A percentile compares a stretch with the other conserved stretches of the same genome.
phyloP scores from a whole-genome alignment of 2,888 invertebrate genomes.

The Rapana venosa region DNA sequence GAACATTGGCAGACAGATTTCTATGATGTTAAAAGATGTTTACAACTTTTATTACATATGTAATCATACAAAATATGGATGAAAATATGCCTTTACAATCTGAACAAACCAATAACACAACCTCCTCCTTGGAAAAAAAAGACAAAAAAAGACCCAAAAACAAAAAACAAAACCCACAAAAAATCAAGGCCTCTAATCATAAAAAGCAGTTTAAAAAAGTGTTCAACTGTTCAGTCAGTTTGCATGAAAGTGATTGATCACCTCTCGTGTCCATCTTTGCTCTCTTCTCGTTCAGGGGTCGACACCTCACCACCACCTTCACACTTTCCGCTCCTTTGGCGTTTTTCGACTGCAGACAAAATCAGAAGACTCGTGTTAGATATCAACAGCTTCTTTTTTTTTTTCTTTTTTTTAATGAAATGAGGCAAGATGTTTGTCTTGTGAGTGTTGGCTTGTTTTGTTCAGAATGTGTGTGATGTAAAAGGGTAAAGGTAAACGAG shows the following conservation, averaged over 20 bases:
- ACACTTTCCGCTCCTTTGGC: conserved; percentile 85
- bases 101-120: background rate
- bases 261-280: conserved; percentile 84
- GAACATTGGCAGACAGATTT: too few species aligned
- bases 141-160: background rate
- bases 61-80: too few species aligned
- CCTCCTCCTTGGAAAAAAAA: background rate
- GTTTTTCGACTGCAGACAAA: conserved; percentile 62
- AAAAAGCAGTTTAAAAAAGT: background rate
- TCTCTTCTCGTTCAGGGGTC: conserved; percentile 95
- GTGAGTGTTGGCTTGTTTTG: too few species aligned
- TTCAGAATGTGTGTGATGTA: too few species aligned
- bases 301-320: conserved; percentile 97
- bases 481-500: too few species aligned
- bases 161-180: background rate
- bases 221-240: background rate
- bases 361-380: background rate
- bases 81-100: too few species aligned
- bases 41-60: too few species aligned
- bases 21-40: too few species aligned
- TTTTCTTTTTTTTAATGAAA: background rate
- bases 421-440: too few species aligned
- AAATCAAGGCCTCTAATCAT: background rate
- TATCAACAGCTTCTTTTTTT: background rate
- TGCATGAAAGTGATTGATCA: conserved; percentile 54